Evolutionary conservation across 2,113 vertebrate genomes (phyloP).

Genomic region (Genyomyrus donnyi): DNA sequence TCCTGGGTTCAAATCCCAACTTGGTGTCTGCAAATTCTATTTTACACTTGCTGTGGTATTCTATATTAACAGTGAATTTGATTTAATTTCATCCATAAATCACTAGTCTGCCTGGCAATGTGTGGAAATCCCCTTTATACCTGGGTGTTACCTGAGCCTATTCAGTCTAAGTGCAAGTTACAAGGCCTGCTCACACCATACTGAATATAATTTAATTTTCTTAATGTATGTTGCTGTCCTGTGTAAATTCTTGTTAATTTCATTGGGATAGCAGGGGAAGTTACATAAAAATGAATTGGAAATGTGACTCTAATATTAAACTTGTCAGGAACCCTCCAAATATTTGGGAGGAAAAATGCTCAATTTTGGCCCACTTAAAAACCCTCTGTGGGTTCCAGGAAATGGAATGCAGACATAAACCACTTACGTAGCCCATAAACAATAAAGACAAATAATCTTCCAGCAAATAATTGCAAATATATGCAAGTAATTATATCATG

Average conservation of each 20-base stretch:
- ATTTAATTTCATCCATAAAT: neutral
- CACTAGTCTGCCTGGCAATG: neutral
- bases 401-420: neutral
- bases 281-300: neutral
- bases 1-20: neutral
- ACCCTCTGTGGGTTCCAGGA: neutral
- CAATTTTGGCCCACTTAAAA: neutral
- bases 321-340: neutral
- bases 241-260: neutral
- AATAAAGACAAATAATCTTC: neutral
- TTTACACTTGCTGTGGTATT: neutral
- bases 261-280: neutral
- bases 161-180: neutral
- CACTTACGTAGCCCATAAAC: neutral
- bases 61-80: neutral
- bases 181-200: neutral
- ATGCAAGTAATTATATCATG: neutral
- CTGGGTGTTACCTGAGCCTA: neutral
- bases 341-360: neutral
- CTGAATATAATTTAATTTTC: neutral
- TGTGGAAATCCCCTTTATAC: neutral
- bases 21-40: neutral
- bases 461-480: neutral
- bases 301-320: neutral
- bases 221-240: neutral